These are phyloP conservation scores for Ooceraea biroi DNA, from an alignment of 1,140 invertebrate genomes.

Conservation along the genomic window DNA sequence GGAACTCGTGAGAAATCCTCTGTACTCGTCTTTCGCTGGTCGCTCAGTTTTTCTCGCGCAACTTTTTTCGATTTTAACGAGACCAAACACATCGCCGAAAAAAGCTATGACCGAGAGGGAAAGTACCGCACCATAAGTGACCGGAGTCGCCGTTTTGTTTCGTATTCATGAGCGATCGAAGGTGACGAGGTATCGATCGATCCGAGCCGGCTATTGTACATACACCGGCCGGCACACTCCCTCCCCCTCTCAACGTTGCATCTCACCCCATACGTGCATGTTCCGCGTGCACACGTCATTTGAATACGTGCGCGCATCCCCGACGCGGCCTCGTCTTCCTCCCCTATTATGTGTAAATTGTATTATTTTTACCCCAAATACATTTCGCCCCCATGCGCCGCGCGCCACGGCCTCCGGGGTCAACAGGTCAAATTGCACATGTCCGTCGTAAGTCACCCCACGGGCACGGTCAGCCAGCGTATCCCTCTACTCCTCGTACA, in stretches of 20 bases:
- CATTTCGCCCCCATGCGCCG: slow-evolving; percentile 78
- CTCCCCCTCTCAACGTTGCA: slow-evolving; percentile 32
- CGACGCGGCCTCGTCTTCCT: slow-evolving; percentile 64
- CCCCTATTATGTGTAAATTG: slow-evolving; percentile 86
- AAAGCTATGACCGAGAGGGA: slow-evolving; percentile 37
- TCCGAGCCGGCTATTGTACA: slow-evolving; percentile 59
- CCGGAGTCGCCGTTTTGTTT: slow-evolving; percentile 57
- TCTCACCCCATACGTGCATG: slow-evolving; percentile 49
- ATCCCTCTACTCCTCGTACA: slow-evolving; percentile 53
- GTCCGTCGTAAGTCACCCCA: slow-evolving; percentile 83
- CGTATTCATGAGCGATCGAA: slow-evolving; percentile 72
- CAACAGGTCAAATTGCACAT: slow-evolving; percentile 86
- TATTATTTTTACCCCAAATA: slow-evolving; percentile 87
- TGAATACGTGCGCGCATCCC: slow-evolving; percentile 81
- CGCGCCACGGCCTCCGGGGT: slow-evolving; percentile 75
- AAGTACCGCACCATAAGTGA: slow-evolving; percentile 33
- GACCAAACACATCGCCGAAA: slow-evolving; percentile 12
- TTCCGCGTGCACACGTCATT: slow-evolving; percentile 79
- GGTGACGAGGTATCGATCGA: slow-evolving; percentile 71
- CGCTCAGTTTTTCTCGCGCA: slow-evolving; percentile 19
- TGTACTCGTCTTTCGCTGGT: neutral
- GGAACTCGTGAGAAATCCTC: slow-evolving; percentile 72
- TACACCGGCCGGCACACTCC: slow-evolving; percentile 18
- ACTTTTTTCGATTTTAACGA: slow-evolving; percentile 46
- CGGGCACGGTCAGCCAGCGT: slow-evolving; percentile 50